Evolutionary conservation across 1,140 invertebrate species (phyloP), one percentile per base, ranked within the genome.

Genomic region (Megalopta genalis): DNA sequence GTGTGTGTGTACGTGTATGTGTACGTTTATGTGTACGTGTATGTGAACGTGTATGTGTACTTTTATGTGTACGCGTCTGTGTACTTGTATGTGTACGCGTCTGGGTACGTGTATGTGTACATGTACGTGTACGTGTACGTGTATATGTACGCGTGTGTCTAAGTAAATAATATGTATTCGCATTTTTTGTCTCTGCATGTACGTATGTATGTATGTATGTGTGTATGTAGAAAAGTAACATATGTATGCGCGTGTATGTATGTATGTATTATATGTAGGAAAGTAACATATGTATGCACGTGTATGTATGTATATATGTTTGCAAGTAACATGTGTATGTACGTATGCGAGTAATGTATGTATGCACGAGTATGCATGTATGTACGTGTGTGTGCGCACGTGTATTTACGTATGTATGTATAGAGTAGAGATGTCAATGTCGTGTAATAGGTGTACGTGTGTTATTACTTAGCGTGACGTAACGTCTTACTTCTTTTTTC

Each of bases 401-500:
- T n/a, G 52, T n/a, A 23, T 37, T 9, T 62, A 25, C 37, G 23
- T 39, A 46, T 85, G 72, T 86, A 73, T 73, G 23, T 9, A 10
- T 21, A 16, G 18, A 21, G 23, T 23, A 59, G 14, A 5, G 32
- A 80, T 83, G 69, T 80, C 73, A 60, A 39, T 81, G 75, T 77
- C 66, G 85, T 73, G 32, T 32, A 32, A 32, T 32, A 32, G 1
- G 84, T 16, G 54, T 57, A 7, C 42, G 32, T 57, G 86, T 86
- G 86, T 77, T 89, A 91, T 91, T 92, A 92, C 90, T 91, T 92
- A 91, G 90, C 91, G 90, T 93, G 91, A 90, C 91, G 88, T 90
- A 93, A 93, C 90, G 93, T 96, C 97, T 97, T 97, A 97, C 96
- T 97, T 97, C 96, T 97, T 97, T 97, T 96, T 97, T 97, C 96